Base-by-base conservation (phyloP, 2,888 invertebrate genomes). In the Branchellion lobata region DNA sequence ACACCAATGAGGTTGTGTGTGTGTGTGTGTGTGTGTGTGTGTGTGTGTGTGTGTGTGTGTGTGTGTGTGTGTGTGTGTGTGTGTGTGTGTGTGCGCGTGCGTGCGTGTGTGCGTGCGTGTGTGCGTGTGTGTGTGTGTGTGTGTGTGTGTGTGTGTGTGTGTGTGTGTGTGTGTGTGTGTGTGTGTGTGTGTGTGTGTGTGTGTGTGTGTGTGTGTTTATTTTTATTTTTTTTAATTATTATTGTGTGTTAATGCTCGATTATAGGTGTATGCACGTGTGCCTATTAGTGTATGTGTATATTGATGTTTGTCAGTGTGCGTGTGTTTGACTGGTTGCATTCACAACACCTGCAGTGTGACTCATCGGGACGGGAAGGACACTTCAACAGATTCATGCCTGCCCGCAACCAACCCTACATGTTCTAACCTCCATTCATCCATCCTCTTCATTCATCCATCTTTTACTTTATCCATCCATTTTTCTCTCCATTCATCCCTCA, bases 391-490 rank as follows among this genome's bases (percentile, higher is more conserved):
- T 14, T 57, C 3, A 24, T 24, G 3, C 61, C 21, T n/a, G 5
- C 61, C 21, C 61, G 61, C 61, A 57, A 57, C 61, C 61, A 57
- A 57, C 61, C 61, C n/a, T n/a, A 57, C 61, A 57, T 57, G 61
- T 24, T 57, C 61, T 57, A 24, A 57, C 61, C 61, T n/a, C 8
- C 21, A 5, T n/a, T 5, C 24, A 24, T n/a, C n/a, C n/a, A 8
- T n/a, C 8, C 21, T n/a, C 24, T 24, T n/a, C 61, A 5, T 57
- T 57, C 61, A 3, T 57, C 21, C n/a, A n/a, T n/a, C n/a, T n/a
- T n/a, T n/a, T n/a, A n/a, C n/a, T n/a, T n/a, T n/a, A n/a, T n/a
- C n/a, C n/a, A 8, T 57, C 21, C 21, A 8, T 57, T 57, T n/a
- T n/a, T 57, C 61, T 5, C 61, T 57, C 24, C 61, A 3, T 57